Conservation (phyloP, 2,888 invertebrate species). For the Cataglyphis albicans region DNA sequence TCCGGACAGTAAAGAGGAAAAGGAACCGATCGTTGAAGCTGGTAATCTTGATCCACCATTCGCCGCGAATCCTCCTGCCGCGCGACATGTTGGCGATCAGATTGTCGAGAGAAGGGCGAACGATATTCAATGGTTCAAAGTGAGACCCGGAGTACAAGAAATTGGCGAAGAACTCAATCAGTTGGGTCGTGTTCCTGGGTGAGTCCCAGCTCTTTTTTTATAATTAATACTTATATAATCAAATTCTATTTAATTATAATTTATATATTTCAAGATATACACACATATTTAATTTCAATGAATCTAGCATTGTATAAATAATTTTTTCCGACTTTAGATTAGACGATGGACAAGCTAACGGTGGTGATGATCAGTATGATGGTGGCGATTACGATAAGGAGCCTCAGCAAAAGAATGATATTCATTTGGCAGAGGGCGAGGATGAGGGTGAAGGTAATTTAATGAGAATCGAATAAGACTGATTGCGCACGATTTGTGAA, state of each 20-base stretch:
- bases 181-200: constrained; percentile 79
- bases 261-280: background rate
- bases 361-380: constrained; percentile 81
- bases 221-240: background rate
- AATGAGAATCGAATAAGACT: background rate
- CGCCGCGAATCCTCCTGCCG: constrained; percentile 48
- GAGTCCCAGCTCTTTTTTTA: constrained; percentile 24
- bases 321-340: constrained; percentile 72
- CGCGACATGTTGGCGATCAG: constrained; percentile 74
- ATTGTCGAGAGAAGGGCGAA: constrained; percentile 68
- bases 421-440: constrained; percentile 81
- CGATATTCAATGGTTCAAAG: constrained; percentile 73
- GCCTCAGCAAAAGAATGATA: constrained; percentile 80
- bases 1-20: constrained; percentile 64
- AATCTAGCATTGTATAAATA: background rate
- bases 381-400: constrained; percentile 82
- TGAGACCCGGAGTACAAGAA: constrained; percentile 81
- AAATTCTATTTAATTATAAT: background rate
- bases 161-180: constrained; percentile 83
- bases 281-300: background rate
- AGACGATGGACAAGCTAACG: constrained; percentile 78
- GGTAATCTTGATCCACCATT: constrained; percentile 68
- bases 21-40: constrained; percentile 61
- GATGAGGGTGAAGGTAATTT: constrained; percentile 82
- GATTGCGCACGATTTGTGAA: constrained; percentile 14